Base-by-base conservation (phyloP, 1,140 invertebrate species). In the Diabrotica virgifera region DNA sequence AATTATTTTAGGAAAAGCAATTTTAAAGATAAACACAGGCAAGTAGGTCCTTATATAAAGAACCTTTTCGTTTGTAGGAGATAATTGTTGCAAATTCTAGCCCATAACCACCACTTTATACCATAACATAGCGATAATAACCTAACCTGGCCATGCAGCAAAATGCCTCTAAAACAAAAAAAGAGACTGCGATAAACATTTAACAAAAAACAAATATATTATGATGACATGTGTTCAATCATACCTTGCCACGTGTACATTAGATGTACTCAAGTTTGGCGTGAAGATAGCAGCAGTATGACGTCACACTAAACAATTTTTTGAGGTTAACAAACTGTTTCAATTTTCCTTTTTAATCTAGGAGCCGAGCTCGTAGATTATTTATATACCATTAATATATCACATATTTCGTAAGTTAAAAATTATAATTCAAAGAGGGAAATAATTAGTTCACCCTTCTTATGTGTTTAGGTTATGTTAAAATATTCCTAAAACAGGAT, bases 121-220 rank as follows among this genome's bases (percentile, higher is more conserved):
- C 24, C 24, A 24, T 24, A 2, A 24, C 24, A 24, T 24, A 24
- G 13, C 24, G 24, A 36, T 10, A 55, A 55, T 36, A 36, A 55
- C 50, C 46, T 36, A 36, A 55, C 50, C 46, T 63, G 65, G 65
- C 65, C 69, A 69, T 36, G 66, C 71, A 68, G 70, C 67, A 70
- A 67, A 58, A 64, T 64, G 63, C 67, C 69, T 64, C 62, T 68
- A 68, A 67, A 69, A 70, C 67, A 73, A 66, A 69, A 74, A 76
- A 79, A 78, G 78, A 79, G 78, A 79, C 78, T 79, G 78, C 78
- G 77, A 79, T 78, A 78, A 79, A 78, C 75, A 77, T 77, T 77
- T 77, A 74, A 76, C 73, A 76, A 77, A 64, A 70, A 72, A 72
- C 72, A 76, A 76, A 76, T 74, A 70, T 73, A 79, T 76, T 73